phyloP scores from a whole-genome alignment of 35 echinoderm and acorn worm genomes.

The Lytechinus pictus region DNA sequence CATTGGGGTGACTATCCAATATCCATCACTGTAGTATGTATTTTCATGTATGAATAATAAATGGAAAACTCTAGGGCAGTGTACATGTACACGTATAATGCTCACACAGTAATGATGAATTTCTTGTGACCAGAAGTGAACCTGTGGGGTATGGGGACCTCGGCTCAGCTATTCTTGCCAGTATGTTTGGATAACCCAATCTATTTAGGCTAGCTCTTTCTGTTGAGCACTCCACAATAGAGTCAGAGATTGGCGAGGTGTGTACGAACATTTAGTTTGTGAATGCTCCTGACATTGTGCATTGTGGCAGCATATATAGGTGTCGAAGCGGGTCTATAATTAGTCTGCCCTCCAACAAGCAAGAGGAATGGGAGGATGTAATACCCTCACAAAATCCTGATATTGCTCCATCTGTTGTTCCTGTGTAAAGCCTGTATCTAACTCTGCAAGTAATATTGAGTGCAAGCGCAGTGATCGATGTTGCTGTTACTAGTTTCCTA shows the following conservation, averaged over 20 bases:
- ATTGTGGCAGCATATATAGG: not conserved
- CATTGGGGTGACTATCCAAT: too few relatives aligned
- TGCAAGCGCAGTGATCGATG: not conserved
- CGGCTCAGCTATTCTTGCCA: not conserved
- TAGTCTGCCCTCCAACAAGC: not conserved
- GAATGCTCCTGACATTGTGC: not conserved
- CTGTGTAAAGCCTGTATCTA: not conserved
- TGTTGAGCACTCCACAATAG: not conserved
- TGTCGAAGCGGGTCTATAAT: not conserved
- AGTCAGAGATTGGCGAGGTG: not conserved
- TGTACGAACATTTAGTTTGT: not conserved
- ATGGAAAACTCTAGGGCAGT: too few relatives aligned
- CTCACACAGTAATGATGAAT: not conserved
- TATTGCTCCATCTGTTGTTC: not conserved
- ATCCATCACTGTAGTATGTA: too few relatives aligned
- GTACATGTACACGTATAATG: not conserved
- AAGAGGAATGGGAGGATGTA: not conserved
- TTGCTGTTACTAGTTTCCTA: too few relatives aligned
- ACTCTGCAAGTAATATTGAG: not conserved
- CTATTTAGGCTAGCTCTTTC: not conserved
- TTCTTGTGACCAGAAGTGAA: not conserved
- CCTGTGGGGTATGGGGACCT: not conserved
- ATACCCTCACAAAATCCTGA: not conserved
- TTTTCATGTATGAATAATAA: too few relatives aligned
- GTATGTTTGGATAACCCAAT: conserved; percentile 2